Evolutionary conservation across 2,113 vertebrate genomes (phyloP), one percentile per base, ranked within the genome.

Genomic region (Psettodes erumei): DNA sequence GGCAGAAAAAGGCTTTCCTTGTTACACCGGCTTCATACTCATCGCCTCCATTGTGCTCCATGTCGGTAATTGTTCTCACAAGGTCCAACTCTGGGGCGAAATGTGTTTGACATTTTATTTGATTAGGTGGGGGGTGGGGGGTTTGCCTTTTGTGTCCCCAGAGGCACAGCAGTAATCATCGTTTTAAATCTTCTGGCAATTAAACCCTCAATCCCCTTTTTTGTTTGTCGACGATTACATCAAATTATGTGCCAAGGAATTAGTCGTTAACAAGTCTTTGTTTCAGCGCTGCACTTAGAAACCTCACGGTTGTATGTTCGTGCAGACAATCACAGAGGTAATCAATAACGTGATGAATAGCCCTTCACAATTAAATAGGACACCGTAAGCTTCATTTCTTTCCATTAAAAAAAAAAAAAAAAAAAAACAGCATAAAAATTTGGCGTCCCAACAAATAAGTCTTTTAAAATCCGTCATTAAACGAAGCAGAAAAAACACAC

Each of bases 331-430:
- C 75, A 77, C 56, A 81, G 82, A 86, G 63, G 84, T 88, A 85
- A 81, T 51, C 77, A 51, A 77, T 63, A 47, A 75, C 58, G 69
- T 86, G 74, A 77, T 83, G 58, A 86, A 60, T 90, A 91, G 89
- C 89, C 89, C 89, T 92, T 91, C 81, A 81, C 87, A 92, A 89
- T 79, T 82, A 47, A 77, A 61, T 50, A 42, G 81, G 84, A 88
- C 88, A 86, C 77, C 1, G 1, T 45, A 71, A 13, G n/a, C 15
- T 45, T 53, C n/a, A 19, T 27, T 6, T 7, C 23, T n/a, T 48
- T 11, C 27, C 23, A 8, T 68, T 56, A 71, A 77, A 76, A 60
- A 70, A 73, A 71, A 3, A 61, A 71, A 77, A 76, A 61, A 71
- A 77, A 76, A 60, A 70, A 73, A 71, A 3, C 9, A 32, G 45